These are phyloP conservation scores for Glomeris maerens DNA, from an alignment of 1,140 invertebrate genomes.

Conservation along the genomic window DNA sequence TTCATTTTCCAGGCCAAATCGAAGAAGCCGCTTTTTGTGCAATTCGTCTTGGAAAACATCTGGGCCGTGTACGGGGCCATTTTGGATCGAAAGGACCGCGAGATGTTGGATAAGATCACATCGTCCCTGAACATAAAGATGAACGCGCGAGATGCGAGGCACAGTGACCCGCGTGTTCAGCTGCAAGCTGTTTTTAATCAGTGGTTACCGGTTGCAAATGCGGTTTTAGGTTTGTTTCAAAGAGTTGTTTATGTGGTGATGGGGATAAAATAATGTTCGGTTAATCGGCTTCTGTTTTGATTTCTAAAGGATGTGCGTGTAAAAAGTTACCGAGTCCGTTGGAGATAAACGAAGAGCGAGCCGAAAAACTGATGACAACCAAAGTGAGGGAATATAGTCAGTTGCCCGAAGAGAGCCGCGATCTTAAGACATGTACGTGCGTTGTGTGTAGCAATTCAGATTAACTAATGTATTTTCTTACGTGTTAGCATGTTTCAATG, in stretches of 20 bases:
- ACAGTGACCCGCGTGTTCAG: conserved; percentile 59
- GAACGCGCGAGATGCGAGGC: conserved; percentile 54
- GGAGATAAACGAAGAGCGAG: conserved; percentile 58
- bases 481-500: not conserved
- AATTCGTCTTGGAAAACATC: conserved; percentile 86
- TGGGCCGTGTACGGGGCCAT: conserved; percentile 83
- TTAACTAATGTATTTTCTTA: conserved; percentile 4
- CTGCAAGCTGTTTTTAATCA: conserved; percentile 66
- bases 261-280: not conserved
- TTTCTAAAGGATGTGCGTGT: conserved; percentile 37
- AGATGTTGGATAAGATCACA: conserved; percentile 62
- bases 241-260: conserved; percentile 4
- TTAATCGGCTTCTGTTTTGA: conserved; percentile 1
- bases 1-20: conserved; percentile 46
- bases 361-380: conserved; percentile 58
- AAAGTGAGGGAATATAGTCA: conserved; percentile 49
- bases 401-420: conserved; percentile 51
- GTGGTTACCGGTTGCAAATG: conserved; percentile 74
- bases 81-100: conserved; percentile 56
- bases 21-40: conserved; percentile 91
- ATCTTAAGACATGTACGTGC: conserved; percentile 44
- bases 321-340: conserved; percentile 63
- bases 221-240: conserved; percentile 43
- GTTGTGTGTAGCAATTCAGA: not conserved
- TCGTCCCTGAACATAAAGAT: conserved; percentile 67